Conservation (phyloP, 37 sponge, comb jelly and placozoan genomes). For the Chondrosia reniformis region DNA sequence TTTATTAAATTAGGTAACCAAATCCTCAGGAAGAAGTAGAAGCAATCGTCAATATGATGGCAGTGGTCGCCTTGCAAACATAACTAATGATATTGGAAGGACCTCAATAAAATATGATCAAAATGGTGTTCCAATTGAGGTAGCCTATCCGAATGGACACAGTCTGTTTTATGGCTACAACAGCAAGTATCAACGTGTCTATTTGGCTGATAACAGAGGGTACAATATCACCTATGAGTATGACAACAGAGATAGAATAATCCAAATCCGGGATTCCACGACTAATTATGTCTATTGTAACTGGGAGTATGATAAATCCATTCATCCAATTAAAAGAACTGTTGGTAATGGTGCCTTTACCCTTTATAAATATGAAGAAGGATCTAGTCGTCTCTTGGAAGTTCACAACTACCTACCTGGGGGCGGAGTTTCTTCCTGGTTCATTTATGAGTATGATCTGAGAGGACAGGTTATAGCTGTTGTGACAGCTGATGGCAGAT, state of each 20-base stretch:
- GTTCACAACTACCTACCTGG: conserved; percentile 11
- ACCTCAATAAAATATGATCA: conserved; percentile 10
- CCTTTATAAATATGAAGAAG: conserved; percentile 1
- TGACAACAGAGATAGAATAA: not conserved
- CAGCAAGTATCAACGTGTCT: not conserved
- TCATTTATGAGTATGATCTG: conserved; percentile 12
- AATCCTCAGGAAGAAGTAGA: not conserved
- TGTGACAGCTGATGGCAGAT: not conserved
- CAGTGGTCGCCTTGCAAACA: not conserved
- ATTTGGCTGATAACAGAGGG: conserved; percentile 12
- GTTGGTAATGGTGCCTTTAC: conserved; percentile 25
- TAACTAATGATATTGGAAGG: conserved; percentile 13
- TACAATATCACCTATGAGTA: conserved; percentile 30
- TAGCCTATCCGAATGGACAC: conserved; percentile 31
- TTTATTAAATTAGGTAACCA: conserved; percentile 3
- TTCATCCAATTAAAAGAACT: not conserved
- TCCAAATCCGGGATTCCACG: not conserved
- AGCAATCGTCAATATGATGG: conserved; percentile 10
- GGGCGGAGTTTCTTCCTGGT: not conserved
- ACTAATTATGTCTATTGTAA: not conserved
- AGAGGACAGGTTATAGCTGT: not conserved
- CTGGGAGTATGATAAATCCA: not conserved
- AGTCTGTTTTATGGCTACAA: conserved; percentile 26
- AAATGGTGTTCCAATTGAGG: not conserved
- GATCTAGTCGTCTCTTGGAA: not conserved